Base-by-base conservation (phyloP, 2,888 invertebrate species). In the Lasioglossum morio region DNA sequence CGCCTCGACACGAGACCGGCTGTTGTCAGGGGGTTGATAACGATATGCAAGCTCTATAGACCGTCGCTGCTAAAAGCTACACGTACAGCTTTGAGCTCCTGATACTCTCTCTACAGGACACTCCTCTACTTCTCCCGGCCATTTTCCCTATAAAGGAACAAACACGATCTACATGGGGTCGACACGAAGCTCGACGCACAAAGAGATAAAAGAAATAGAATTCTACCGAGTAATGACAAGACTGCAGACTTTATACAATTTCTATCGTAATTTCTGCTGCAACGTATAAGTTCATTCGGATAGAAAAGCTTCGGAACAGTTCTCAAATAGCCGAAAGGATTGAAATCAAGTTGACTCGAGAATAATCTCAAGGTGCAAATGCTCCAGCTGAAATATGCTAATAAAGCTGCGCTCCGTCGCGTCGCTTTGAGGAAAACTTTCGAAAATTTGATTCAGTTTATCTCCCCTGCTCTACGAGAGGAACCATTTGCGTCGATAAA, bases 11-110 rank as follows among this genome's bases (percentile, higher is more conserved):
- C 88, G 90, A 89, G 92, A 91, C 92, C 91, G 92, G 92, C 93
- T 92, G 93, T 94, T 93, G 94, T 94, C 92, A 92, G 92, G 93
- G 93, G 91, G 91, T 91, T 92, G 92, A 93, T 92, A 92, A 92
- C 92, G 92, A 92, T 92, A 92, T 91, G 90, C 92, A 92, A 90
- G 90, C 89, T 88, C 85, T 83, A 74, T 76, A 75, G 82, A 79
- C 57, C 72, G 78, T 10, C 77, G 74, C 74, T 79, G 84, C 63
- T 87, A 83, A 87, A 87, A 89, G 90, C 87, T 80, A 85, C 81
- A 78, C 75, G 79, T 40, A 63, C 63, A 82, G 79, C 82, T 84
- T 86, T 78, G 80, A 72, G 81, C 79, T n/a, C 60, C 86, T 70
- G 85, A 73, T 63, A 63, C 7, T 63, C 60, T 30, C 78, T 66